phyloP scores from a whole-genome alignment of 1,140 invertebrate species.

The Eriocheir sinensis region DNA sequence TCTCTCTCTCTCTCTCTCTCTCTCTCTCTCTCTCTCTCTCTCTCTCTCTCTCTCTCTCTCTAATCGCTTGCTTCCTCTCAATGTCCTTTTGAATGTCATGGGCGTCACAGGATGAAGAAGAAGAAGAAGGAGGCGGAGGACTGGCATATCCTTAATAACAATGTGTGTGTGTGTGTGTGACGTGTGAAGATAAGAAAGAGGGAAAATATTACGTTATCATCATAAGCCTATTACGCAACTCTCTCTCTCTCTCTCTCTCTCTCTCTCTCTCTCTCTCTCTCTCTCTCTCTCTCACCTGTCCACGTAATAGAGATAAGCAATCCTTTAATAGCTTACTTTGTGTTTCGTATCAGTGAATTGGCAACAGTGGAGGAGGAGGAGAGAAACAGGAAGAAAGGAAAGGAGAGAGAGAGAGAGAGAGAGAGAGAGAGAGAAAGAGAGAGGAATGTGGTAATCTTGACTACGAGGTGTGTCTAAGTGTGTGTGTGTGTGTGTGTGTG shows the following conservation, averaged over 20 bases:
- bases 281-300: background rate
- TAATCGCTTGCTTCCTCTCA: background rate
- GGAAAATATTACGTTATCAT: no score
- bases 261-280: background rate
- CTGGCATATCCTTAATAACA: no score
- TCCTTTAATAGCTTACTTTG: background rate
- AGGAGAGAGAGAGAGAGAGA: background rate
- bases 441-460: background rate
- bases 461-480: background rate
- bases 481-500: background rate
- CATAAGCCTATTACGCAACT: no score
- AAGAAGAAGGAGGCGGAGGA: no score
- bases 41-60: constrained; percentile 49
- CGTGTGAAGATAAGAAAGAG: no score
- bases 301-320: background rate
- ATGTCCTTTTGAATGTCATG: no score
- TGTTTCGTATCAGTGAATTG: background rate
- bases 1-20: constrained; percentile 65
- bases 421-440: background rate
- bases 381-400: background rate
- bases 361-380: background rate
- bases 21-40: constrained; percentile 67
- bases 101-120: no score
- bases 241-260: constrained; percentile 29
- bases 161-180: no score